Evolutionary conservation across 2,797 vertebrate genomes (phyloP), one percentile per base, ranked within the genome.

Genomic region (Rhodeus uyekii): DNA sequence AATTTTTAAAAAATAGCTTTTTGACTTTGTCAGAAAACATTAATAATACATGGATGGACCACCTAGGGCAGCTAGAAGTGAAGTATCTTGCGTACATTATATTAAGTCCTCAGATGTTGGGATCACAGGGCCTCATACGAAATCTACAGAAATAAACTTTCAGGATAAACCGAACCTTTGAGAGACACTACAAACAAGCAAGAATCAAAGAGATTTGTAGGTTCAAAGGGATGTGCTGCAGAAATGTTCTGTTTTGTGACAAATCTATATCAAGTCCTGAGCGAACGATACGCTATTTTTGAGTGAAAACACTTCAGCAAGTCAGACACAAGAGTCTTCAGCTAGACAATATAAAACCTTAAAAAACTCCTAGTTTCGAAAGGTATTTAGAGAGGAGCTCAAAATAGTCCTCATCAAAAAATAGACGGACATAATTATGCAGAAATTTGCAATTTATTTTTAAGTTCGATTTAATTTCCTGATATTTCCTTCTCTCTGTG

Each of bases 391-490:
- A 34, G n/a, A 32, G 13, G 14, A 48, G 12, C 36, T 74, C 48
- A 24, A 86, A 81, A 87, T 55, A 81, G 77, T 39, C 44, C 65
- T 44, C 7, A 42, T 22, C 34, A 36, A 34, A 69, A 72, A 83
- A 50, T 39, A n/a, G 60, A 74, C 19, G 16, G n/a, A 76, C 5
- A 50, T 74, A 85, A 87, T 80, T 77, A 75, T 61, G 32, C 60
- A 74, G 48, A 75, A 78, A 81, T 76, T 27, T 32, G 3, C 29
- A 32, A 53, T 60, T 63, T 24, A 18, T n/a, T 80, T 82, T 76
- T 46, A 84, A 82, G 60, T 68, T 53, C 1, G 14, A 76, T 79
- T 81, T 32, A 60, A 83, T 85, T 87, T 85, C 86, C 78, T 68
- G 24, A 19, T 80, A 76, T 76, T 29, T 74, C 36, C 9, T 55